phyloP scores from a whole-genome alignment of 30 jellyfish, hydroid and myxozoan species.

The Turritopsis dohrnii region DNA sequence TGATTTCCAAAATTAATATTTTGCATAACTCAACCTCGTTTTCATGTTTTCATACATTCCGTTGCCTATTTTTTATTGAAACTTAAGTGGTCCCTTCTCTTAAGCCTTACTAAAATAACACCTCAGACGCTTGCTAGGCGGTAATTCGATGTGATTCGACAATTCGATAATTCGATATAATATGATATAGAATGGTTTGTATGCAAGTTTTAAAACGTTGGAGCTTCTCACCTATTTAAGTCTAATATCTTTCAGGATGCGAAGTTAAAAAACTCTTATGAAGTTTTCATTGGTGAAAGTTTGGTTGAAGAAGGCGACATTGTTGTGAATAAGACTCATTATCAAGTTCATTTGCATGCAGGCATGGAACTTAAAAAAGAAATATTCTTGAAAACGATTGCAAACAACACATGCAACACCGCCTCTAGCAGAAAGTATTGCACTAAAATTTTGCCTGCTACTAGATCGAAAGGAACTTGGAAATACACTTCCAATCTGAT shows the following conservation, averaged over 20 bases:
- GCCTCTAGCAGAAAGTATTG: neutral
- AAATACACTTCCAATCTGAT: neutral
- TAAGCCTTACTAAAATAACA: too few relatives aligned
- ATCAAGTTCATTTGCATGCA: neutral
- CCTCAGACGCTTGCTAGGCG: too few relatives aligned
- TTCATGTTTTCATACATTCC: too few relatives aligned
- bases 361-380: neutral
- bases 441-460: neutral
- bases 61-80: too few relatives aligned
- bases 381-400: neutral
- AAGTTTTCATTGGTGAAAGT: neutral
- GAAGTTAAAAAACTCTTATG: neutral
- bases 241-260: neutral
- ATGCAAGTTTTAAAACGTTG: too few relatives aligned
- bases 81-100: too few relatives aligned
- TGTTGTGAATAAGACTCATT: neutral
- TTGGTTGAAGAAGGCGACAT: neutral
- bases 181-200: too few relatives aligned
- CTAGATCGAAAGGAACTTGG: neutral
- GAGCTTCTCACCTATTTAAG: too few relatives aligned
- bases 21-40: too few relatives aligned
- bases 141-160: too few relatives aligned
- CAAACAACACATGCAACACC: neutral
- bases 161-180: too few relatives aligned
- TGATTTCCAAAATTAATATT: too few relatives aligned